Evolutionary conservation across 2,888 invertebrate genomes (phyloP).

Genomic region (Drosophila merina): DNA sequence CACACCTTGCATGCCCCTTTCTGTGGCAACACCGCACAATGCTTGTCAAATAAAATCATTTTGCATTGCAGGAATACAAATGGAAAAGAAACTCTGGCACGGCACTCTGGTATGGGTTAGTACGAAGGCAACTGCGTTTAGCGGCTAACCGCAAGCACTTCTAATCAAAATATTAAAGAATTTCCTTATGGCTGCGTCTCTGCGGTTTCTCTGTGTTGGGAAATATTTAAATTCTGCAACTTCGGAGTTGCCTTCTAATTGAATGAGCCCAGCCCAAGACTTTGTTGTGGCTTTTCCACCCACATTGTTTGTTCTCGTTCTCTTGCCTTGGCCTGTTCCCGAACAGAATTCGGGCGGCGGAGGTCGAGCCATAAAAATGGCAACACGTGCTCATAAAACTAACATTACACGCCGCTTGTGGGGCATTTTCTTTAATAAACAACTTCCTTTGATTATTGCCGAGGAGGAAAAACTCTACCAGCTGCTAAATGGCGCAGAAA

Average conservation of each 20-base stretch:
- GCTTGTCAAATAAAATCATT: slow-evolving; percentile 66
- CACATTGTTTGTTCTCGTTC: slow-evolving; percentile 6
- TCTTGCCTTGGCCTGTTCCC: not conserved
- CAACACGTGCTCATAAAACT: slow-evolving; percentile 54
- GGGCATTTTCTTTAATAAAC: slow-evolving; percentile 40
- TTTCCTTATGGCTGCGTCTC: slow-evolving; percentile 45
- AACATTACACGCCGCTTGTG: slow-evolving; percentile 47
- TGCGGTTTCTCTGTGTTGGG: slow-evolving; percentile 30
- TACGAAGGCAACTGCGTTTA: slow-evolving; percentile 44
- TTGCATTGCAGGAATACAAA: slow-evolving; percentile 64
- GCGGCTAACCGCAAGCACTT: slow-evolving; percentile 66
- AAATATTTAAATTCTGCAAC: slow-evolving; percentile 44
- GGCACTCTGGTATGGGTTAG: not conserved
- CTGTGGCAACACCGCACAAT: slow-evolving; percentile 41
- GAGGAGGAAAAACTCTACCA: slow-evolving; percentile 12
- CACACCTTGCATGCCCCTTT: slow-evolving; percentile 8
- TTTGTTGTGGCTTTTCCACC: slow-evolving; percentile 45
- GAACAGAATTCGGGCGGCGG: slow-evolving; percentile 17
- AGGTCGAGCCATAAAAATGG: slow-evolving; percentile 42
- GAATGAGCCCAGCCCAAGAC: slow-evolving; percentile 38
- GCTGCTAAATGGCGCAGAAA: slow-evolving; percentile 48
- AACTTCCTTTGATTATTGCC: slow-evolving; percentile 46
- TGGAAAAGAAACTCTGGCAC: slow-evolving; percentile 6
- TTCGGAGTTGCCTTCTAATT: slow-evolving; percentile 40
- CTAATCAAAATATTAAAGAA: slow-evolving; percentile 69